These are phyloP conservation scores for Atta texana DNA, from an alignment of 1,140 invertebrate species.

Conservation along the genomic window DNA sequence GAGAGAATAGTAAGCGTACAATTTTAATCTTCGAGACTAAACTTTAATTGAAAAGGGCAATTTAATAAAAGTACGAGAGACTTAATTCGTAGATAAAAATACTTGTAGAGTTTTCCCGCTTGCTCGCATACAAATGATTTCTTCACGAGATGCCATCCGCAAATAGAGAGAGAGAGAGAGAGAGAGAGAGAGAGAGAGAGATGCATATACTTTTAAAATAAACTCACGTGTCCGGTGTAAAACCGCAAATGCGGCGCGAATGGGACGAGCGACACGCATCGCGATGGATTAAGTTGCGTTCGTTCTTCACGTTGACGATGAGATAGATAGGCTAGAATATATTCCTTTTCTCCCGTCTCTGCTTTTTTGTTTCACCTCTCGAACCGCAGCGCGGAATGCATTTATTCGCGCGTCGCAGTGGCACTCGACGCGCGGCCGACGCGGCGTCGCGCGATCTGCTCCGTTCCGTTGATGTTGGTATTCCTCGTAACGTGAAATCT, in stretches of 20 bases:
- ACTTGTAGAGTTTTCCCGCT: not conserved
- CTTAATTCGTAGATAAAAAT: not conserved
- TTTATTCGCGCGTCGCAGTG: constrained; percentile 59
- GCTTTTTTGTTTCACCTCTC: constrained; percentile 35
- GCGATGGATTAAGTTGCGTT: constrained; percentile 71
- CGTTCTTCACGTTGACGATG: constrained; percentile 62
- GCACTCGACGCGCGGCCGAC: constrained; percentile 54
- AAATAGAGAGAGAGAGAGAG: not conserved
- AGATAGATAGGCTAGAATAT: not conserved
- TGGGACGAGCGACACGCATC: constrained; percentile 65
- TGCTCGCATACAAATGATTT: constrained; percentile 13
- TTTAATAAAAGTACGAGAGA: not conserved
- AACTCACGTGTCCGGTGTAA: constrained; percentile 66
- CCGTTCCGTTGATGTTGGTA: not conserved
- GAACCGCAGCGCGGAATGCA: constrained; percentile 44
- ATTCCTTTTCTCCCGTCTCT: constrained; percentile 24
- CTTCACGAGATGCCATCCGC: not conserved
- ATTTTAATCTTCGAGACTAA: not conserved
- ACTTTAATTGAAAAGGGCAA: not conserved
- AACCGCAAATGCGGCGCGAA: constrained; percentile 57
- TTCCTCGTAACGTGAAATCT: not conserved
- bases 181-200: not conserved
- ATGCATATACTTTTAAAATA: constrained; percentile 63
- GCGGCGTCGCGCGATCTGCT: constrained; percentile 11
- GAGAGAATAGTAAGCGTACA: not conserved